phyloP scores from a whole-genome alignment of 2,797 vertebrate genomes.

The Sebastes jordani region DNA sequence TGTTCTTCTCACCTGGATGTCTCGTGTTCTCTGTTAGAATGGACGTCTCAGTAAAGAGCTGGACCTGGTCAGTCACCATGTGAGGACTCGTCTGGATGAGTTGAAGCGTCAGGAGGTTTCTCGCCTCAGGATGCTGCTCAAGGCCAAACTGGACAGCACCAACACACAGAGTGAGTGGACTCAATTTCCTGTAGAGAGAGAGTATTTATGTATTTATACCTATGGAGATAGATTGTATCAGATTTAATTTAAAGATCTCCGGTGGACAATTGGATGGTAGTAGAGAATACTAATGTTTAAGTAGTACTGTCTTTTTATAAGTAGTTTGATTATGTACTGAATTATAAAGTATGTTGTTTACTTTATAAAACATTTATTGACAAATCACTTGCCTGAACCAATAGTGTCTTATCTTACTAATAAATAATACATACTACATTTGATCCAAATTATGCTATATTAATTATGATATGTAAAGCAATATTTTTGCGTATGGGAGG shows the following conservation, averaged over 20 bases:
- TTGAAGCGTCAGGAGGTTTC: constrained; percentile 94
- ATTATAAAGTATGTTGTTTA: background rate
- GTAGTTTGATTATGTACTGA: background rate
- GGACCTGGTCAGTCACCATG: constrained; percentile 91
- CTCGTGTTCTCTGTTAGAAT: constrained; percentile 71
- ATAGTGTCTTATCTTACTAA: background rate
- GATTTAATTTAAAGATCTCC: background rate
- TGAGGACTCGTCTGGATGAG: constrained; percentile 91
- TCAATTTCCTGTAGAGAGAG: too few relatives aligned
- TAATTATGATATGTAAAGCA: background rate
- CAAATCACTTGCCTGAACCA: background rate
- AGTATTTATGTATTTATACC: background rate
- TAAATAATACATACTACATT: background rate
- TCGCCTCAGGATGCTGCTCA: constrained; percentile 90
- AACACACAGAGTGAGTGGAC: constrained; percentile 86
- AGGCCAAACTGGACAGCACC: constrained; percentile 91
- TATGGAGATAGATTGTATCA: background rate
- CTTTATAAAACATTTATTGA: background rate
- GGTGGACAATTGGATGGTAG: background rate
- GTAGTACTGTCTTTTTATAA: background rate
- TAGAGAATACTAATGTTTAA: background rate
- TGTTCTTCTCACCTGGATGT: background rate
- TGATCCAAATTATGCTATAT: background rate
- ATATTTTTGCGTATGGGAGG: background rate
- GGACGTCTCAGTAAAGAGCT: constrained; percentile 92